Percentiles rank a stretch among this genome's conserved stretches.
Evolutionary conservation across 2,113 vertebrate species (phyloP).

Genomic region (Vulpes lagopus): DNA sequence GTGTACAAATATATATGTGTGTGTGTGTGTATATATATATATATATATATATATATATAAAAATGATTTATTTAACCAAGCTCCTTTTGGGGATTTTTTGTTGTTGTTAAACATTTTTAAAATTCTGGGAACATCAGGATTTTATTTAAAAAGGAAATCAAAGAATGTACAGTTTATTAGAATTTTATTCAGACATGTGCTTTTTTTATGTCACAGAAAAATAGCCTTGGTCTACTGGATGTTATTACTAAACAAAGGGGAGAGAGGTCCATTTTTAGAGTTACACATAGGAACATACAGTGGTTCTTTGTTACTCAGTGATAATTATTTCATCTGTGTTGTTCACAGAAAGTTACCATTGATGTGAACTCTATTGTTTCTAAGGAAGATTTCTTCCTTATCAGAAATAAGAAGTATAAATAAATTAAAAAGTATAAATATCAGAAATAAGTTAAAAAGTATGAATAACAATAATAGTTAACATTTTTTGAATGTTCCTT

Average conservation of each 20-base stretch:
- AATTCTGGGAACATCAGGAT: conserved; percentile 13
- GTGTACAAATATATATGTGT: not conserved
- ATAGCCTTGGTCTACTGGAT: not conserved
- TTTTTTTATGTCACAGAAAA: conserved; percentile 52
- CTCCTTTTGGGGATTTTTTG: not conserved
- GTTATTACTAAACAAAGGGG: conserved; percentile 1
- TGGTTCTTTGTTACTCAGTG: conserved; percentile 49
- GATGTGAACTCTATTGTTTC: not conserved
- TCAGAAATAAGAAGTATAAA: not conserved
- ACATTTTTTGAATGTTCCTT: not conserved
- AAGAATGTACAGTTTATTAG: not conserved
- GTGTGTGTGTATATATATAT: no score
- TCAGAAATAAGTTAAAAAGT: not conserved
- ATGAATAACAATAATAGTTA: not conserved
- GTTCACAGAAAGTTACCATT: conserved; percentile 5
- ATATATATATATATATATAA: not conserved
- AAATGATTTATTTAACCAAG: conserved; percentile 49
- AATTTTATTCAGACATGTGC: not conserved
- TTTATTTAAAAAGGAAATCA: conserved; percentile 45
- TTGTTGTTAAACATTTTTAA: not conserved
- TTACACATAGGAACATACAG: not conserved
- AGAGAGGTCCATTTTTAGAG: conserved; percentile 28
- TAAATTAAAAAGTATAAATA: not conserved
- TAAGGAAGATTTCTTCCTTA: conserved; percentile 12
- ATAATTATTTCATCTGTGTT: conserved; percentile 63